These are phyloP conservation scores for Pogonocherus hispidulus DNA, from an alignment of 2,888 invertebrate genomes.

Conservation along the genomic window DNA sequence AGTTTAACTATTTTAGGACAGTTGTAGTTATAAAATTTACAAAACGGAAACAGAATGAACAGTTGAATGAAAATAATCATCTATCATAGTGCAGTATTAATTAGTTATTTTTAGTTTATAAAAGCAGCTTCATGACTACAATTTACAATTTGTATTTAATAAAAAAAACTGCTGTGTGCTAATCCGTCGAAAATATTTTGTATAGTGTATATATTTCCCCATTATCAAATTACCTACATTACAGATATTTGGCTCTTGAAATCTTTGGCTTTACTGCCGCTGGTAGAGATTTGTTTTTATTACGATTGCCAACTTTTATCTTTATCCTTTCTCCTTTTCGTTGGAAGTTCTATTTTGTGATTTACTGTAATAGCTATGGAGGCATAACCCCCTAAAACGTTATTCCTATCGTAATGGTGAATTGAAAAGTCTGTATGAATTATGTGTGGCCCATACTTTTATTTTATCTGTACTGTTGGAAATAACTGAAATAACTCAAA, in stretches of 20 bases:
- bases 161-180: too few relatives aligned
- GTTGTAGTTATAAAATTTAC: too few relatives aligned
- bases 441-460: slow-evolving; percentile 2
- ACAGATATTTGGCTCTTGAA: slow-evolving; percentile 1
- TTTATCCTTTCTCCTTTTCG: slow-evolving; percentile 5
- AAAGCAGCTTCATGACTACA: too few relatives aligned
- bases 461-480: background rate
- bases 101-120: too few relatives aligned
- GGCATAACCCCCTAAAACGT: slow-evolving; percentile 8
- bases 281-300: slow-evolving; percentile 22
- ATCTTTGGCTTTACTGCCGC: background rate
- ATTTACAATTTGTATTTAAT: too few relatives aligned
- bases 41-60: too few relatives aligned
- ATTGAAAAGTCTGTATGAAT: background rate
- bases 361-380: slow-evolving; percentile 17
- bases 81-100: too few relatives aligned
- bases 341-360: slow-evolving; percentile 19
- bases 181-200: too few relatives aligned
- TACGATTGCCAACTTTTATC: slow-evolving; percentile 22
- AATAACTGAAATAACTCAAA: too few relatives aligned
- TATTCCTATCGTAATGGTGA: slow-evolving; percentile 13
- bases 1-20: too few relatives aligned
- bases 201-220: too few relatives aligned
- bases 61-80: too few relatives aligned
- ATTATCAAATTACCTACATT: background rate